These are phyloP conservation scores for Drosophila pandora DNA, from an alignment of 1,140 invertebrate genomes.

Conservation along the genomic window DNA sequence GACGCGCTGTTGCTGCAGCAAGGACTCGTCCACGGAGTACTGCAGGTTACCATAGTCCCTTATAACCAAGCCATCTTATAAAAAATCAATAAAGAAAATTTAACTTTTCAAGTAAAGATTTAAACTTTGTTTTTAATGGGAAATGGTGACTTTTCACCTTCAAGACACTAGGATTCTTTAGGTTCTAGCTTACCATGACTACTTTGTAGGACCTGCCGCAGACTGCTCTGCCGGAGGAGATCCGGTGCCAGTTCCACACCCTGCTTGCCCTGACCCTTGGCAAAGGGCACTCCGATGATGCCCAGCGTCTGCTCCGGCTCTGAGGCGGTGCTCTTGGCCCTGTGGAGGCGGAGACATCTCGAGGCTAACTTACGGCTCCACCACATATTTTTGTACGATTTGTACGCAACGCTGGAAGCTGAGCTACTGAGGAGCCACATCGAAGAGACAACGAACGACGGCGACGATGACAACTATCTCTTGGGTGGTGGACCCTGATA, in stretches of 20 bases:
- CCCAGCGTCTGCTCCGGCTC: constrained; percentile 84
- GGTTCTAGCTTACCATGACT: constrained; percentile 49
- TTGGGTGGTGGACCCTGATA: constrained; percentile 50
- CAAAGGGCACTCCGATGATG: constrained; percentile 90
- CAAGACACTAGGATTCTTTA: neutral
- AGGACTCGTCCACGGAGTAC: constrained; percentile 81
- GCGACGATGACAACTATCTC: constrained; percentile 52
- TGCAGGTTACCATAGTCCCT: constrained; percentile 90
- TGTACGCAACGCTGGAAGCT: constrained; percentile 22
- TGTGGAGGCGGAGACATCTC: constrained; percentile 21
- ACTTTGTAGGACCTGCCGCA: constrained; percentile 60
- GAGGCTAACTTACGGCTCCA: constrained; percentile 46
- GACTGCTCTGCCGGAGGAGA: constrained; percentile 84
- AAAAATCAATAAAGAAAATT: neutral
- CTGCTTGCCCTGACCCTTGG: constrained; percentile 88
- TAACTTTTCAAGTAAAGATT: neutral
- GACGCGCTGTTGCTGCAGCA: constrained; percentile 71
- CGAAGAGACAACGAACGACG: constrained; percentile 7
- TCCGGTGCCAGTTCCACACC: constrained; percentile 87
- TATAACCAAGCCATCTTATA: constrained; percentile 86
- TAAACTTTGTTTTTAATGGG: neutral
- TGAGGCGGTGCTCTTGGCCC: constrained; percentile 23
- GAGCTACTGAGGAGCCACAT: constrained; percentile 34
- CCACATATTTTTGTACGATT: constrained; percentile 45
- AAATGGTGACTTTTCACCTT: neutral